Evolutionary conservation across 2,888 invertebrate genomes (phyloP).

Genomic region (Papilio gigon): DNA sequence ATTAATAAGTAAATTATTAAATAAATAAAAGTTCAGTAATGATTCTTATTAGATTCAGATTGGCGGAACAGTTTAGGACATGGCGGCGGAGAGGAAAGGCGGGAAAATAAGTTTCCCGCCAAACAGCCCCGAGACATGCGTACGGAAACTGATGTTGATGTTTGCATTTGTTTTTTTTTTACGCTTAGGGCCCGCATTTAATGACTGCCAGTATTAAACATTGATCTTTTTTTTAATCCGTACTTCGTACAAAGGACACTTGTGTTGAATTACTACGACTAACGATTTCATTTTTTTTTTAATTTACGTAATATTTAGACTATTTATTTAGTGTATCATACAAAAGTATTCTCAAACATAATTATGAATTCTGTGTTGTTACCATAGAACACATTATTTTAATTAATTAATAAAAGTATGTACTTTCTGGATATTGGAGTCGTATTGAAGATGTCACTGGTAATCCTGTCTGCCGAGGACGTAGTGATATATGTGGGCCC

Average conservation of each 20-base stretch:
- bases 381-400: neutral
- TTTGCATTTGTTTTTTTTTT: slow-evolving; percentile 56
- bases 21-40: neutral
- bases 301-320: neutral
- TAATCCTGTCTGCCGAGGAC: slow-evolving; percentile 31
- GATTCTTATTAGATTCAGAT: slow-evolving; percentile 67
- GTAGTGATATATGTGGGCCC: slow-evolving; percentile 52
- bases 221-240: slow-evolving; percentile 23
- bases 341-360: neutral
- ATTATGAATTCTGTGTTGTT: neutral
- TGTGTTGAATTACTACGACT: neutral
- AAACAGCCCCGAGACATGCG: slow-evolving; percentile 70
- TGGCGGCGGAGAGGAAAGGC: slow-evolving; percentile 70
- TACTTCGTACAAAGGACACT: neutral
- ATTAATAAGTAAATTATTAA: neutral
- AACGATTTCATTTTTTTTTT: neutral
- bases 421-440: slow-evolving; percentile 4
- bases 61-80: slow-evolving; percentile 60
- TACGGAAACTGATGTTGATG: slow-evolving; percentile 73
- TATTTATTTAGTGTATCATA: too few relatives aligned
- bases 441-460: slow-evolving; percentile 25
- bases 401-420: slow-evolving; percentile 3
- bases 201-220: slow-evolving; percentile 33
- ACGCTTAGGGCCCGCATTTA: slow-evolving; percentile 39
- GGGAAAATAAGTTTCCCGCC: slow-evolving; percentile 81